A percentile compares a stretch with the other conserved stretches of the same genome.
phyloP scores from a whole-genome alignment of 2,888 invertebrate genomes.

The Phortica magna region DNA sequence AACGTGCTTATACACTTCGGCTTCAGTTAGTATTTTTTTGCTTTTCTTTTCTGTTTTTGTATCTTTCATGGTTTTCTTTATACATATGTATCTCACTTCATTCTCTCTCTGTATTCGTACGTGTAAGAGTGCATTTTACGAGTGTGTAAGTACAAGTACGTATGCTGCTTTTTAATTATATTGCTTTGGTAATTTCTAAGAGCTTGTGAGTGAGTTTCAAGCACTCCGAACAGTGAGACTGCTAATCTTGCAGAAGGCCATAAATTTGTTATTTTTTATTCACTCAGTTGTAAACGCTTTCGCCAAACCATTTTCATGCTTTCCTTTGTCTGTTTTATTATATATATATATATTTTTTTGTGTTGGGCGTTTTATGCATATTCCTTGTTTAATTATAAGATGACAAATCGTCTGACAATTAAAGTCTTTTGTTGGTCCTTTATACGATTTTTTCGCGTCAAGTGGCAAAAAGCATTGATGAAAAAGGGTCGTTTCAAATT shows the following conservation, averaged over 20 bases:
- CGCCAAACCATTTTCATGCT: slow-evolving; percentile 8
- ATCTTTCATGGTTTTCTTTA: too few species aligned
- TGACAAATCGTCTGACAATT: slow-evolving; percentile 63
- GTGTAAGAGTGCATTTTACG: neutral
- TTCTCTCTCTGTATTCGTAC: neutral
- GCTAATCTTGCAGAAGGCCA: neutral
- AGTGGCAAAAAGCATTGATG: slow-evolving; percentile 1
- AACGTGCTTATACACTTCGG: neutral
- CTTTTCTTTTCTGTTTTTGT: too few species aligned
- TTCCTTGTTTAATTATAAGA: slow-evolving; percentile 42
- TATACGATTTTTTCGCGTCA: slow-evolving; percentile 19
- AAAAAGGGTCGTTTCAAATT: too few species aligned
- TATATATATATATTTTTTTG: neutral
- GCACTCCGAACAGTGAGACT: neutral
- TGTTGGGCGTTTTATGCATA: neutral
- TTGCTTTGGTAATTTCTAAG: neutral
- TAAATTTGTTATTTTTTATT: neutral
- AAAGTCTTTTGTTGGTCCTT: slow-evolving; percentile 42
- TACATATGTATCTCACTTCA: too few species aligned
- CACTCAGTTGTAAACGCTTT: neutral
- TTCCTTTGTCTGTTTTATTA: neutral
- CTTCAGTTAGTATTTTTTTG: neutral
- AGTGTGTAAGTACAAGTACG: neutral
- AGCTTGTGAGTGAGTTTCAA: neutral
- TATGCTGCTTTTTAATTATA: neutral